A percentile compares a stretch with the other conserved stretches of the same genome.
These are phyloP conservation scores for Hyles vespertilio DNA, from an alignment of 1,140 invertebrate genomes.

Conservation along the genomic window DNA sequence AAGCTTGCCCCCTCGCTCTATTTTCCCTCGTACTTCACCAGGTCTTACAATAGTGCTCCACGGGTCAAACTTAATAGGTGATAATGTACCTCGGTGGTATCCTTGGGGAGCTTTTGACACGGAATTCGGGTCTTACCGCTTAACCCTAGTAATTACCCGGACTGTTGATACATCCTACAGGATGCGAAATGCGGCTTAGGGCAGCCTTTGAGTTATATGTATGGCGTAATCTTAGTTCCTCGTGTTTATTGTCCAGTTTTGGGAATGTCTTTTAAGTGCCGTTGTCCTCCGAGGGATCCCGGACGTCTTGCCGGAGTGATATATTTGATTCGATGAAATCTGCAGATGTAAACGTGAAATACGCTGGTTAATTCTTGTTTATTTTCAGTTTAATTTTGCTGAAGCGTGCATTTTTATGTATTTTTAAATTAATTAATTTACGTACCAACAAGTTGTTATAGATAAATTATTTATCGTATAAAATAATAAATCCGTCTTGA, in stretches of 20 bases:
- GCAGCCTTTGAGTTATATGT: constrained; percentile 34
- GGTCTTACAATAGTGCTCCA: constrained; percentile 16
- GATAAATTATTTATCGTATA: no score
- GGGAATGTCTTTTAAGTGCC: no score
- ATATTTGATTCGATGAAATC: no score
- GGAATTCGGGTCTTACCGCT: constrained; percentile 62
- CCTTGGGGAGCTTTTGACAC: constrained; percentile 60
- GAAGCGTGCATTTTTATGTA: not conserved
- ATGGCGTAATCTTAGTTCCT: constrained; percentile 30
- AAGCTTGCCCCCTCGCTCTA: constrained; percentile 2
- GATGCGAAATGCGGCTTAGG: constrained; percentile 39
- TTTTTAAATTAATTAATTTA: no score
- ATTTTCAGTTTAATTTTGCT: constrained; percentile 1
- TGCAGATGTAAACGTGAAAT: no score
- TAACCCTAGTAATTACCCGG: constrained; percentile 63
- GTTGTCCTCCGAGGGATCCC: no score
- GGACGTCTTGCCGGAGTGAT: no score
- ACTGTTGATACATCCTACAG: constrained; percentile 45
- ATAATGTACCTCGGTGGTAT: constrained; percentile 50
- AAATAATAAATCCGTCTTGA: no score
- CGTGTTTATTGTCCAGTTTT: no score
- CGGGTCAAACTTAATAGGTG: constrained; percentile 52
- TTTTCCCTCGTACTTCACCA: not conserved
- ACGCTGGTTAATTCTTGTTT: not conserved
- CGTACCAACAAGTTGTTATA: no score